Percentiles rank a stretch among this genome's conserved stretches.
These are phyloP conservation scores for Chironomus tepperi DNA, from an alignment of 1,140 invertebrate species.

Conservation along the genomic window DNA sequence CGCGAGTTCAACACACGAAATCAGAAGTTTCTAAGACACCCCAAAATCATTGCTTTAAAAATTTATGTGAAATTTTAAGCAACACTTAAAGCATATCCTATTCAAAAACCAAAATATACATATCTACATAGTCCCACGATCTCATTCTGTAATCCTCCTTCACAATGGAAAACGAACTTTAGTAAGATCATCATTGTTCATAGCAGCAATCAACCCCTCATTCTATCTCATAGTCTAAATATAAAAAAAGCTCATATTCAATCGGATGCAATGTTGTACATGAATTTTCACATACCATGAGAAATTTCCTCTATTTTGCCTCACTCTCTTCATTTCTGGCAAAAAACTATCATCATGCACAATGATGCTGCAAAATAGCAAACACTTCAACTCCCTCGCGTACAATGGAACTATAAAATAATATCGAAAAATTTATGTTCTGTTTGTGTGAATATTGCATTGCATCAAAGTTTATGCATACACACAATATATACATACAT, in stretches of 20 bases:
- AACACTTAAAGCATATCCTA: too few relatives aligned
- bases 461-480: neutral
- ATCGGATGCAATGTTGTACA: neutral
- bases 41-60: too few relatives aligned
- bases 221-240: too few relatives aligned
- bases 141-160: too few relatives aligned
- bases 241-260: neutral
- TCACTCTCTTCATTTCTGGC: neutral
- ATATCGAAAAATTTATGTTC: constrained; percentile 9
- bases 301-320: neutral
- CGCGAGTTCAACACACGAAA: too few relatives aligned
- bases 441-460: constrained; percentile 6
- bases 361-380: neutral
- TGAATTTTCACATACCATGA: neutral
- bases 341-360: neutral
- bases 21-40: too few relatives aligned
- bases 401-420: constrained; percentile 14
- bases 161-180: too few relatives aligned
- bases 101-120: too few relatives aligned
- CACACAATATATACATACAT: neutral
- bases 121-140: too few relatives aligned
- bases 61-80: too few relatives aligned
- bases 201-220: too few relatives aligned
- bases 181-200: too few relatives aligned
- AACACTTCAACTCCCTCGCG: neutral